phyloP scores from a whole-genome alignment of 2,888 invertebrate species.

The Pandemis cinnamomeana region DNA sequence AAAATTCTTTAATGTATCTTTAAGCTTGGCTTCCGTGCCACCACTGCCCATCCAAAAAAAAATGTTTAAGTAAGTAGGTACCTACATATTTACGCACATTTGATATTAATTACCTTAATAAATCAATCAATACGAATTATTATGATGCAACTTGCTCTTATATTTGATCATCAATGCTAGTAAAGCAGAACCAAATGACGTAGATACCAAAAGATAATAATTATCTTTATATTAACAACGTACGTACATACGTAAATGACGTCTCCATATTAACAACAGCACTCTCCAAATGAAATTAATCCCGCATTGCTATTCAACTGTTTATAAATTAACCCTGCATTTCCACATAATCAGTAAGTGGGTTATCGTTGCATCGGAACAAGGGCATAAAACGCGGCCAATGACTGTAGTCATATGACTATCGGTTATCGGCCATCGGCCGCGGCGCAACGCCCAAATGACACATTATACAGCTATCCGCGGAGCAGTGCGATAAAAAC shows the following conservation, averaged over 20 bases:
- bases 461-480: constrained; percentile 11
- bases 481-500: constrained; percentile 25
- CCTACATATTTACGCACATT: too few relatives aligned
- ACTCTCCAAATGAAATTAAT: neutral
- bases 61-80: too few relatives aligned
- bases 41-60: too few relatives aligned
- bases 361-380: constrained; percentile 37
- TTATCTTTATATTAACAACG: neutral
- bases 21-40: too few relatives aligned
- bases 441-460: constrained; percentile 20
- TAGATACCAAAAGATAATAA: neutral
- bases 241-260: too few relatives aligned
- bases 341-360: neutral
- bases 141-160: too few relatives aligned
- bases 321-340: neutral
- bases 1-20: too few relatives aligned
- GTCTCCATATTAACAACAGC: neutral
- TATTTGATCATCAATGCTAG: too few relatives aligned
- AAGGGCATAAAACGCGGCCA: constrained; percentile 39
- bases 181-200: too few relatives aligned
- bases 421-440: constrained; percentile 37
- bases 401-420: constrained; percentile 45
- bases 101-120: too few relatives aligned
- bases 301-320: neutral
- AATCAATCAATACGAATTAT: neutral